phyloP scores from a whole-genome alignment of 2,797 vertebrate genomes.

The Hoplostethus mediterraneus region DNA sequence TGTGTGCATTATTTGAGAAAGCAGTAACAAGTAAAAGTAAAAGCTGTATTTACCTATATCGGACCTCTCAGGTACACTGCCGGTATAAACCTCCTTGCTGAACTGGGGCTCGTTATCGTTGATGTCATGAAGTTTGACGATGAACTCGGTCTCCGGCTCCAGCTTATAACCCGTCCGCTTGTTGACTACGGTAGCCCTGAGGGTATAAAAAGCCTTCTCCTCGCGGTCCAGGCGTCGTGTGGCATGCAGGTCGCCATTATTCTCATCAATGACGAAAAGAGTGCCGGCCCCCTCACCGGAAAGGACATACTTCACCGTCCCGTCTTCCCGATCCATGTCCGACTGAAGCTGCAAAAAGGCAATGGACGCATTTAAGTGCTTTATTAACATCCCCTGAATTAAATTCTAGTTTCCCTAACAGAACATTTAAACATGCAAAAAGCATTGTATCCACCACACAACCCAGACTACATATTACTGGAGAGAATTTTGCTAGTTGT shows the following conservation, averaged over 20 bases:
- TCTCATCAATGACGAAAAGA: conserved; percentile 93
- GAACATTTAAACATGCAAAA: too few species aligned
- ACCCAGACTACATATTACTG: too few species aligned
- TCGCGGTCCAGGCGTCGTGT: conserved; percentile 94
- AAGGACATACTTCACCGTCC: conserved; percentile 93
- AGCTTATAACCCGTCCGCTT: conserved; percentile 87
- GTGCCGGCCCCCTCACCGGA: conserved; percentile 93
- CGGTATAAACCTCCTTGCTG: conserved; percentile 90
- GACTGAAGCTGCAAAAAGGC: conserved; percentile 91
- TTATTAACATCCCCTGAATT: not conserved
- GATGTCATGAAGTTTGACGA: conserved; percentile 97
- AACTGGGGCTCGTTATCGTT: conserved; percentile 97
- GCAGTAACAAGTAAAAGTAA: too few species aligned
- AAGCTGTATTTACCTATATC: conserved; percentile 87
- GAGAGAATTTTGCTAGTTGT: too few species aligned
- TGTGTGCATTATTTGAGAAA: too few species aligned
- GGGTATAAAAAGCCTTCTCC: conserved; percentile 90
- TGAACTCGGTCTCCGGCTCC: conserved; percentile 96
- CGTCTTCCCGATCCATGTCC: conserved; percentile 93
- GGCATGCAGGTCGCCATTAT: conserved; percentile 94
- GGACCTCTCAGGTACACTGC: conserved; percentile 93
- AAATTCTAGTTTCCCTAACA: too few species aligned
- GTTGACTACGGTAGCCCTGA: conserved; percentile 92
- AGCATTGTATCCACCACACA: too few species aligned
- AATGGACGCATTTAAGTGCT: not conserved